A percentile compares a stretch with the other conserved stretches of the same genome.
phyloP scores from a whole-genome alignment of 2,113 vertebrate species.

The Puntigrus tetrazona region DNA sequence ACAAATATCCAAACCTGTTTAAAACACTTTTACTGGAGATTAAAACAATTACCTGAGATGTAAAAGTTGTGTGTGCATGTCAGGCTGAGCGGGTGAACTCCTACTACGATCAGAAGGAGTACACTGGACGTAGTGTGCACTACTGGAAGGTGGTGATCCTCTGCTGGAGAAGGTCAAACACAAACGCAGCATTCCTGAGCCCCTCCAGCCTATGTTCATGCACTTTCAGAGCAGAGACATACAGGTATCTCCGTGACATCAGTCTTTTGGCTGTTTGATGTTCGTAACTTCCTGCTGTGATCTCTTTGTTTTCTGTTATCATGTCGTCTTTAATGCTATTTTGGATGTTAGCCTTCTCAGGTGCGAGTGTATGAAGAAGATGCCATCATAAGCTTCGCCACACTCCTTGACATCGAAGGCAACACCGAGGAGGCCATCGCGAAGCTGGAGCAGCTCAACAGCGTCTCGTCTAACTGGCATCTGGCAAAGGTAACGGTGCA shows the following conservation, averaged over 20 bases:
- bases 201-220: slow-evolving; percentile 88
- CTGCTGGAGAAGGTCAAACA: slow-evolving; percentile 86
- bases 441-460: slow-evolving; percentile 88
- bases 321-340: background rate
- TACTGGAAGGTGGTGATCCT: slow-evolving; percentile 90
- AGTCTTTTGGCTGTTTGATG: background rate
- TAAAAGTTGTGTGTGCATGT: background rate
- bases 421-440: slow-evolving; percentile 88
- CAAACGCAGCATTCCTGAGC: slow-evolving; percentile 87
- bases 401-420: slow-evolving; percentile 89
- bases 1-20: background rate
- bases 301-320: background rate
- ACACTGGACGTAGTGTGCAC: slow-evolving; percentile 88
- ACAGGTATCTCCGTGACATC: slow-evolving; percentile 75
- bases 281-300: background rate
- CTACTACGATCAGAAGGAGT: slow-evolving; percentile 95
- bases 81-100: slow-evolving; percentile 87
- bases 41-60: background rate
- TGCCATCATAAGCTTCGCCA: slow-evolving; percentile 82
- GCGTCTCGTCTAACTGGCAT: slow-evolving; percentile 87
- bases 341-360: slow-evolving; percentile 75
- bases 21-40: no score
- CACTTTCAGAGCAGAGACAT: slow-evolving; percentile 90
- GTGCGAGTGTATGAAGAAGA: slow-evolving; percentile 85
- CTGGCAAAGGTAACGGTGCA: slow-evolving; percentile 83